Conservation (phyloP, 2,797 vertebrate species). For the Hydrolagus colliei region DNA sequence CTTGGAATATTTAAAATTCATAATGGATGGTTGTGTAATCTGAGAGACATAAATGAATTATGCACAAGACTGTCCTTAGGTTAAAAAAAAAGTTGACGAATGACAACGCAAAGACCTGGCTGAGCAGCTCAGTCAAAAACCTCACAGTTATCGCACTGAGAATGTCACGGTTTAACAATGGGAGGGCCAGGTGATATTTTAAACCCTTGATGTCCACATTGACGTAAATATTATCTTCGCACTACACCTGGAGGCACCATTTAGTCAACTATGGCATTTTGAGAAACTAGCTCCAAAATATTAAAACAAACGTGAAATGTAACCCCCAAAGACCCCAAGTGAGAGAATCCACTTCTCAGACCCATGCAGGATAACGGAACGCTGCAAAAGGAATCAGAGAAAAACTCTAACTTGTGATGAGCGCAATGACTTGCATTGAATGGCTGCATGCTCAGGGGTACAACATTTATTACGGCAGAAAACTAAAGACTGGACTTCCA, state of each 20-base stretch:
- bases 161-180: constrained; percentile 51
- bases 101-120: constrained; percentile 43
- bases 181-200: constrained; percentile 48
- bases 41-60: constrained; percentile 50
- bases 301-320: not conserved
- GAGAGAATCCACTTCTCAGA: too few species aligned
- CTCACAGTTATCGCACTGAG: constrained; percentile 45
- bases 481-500: too few species aligned
- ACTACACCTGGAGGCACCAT: constrained; percentile 44
- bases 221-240: constrained; percentile 53
- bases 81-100: constrained; percentile 34
- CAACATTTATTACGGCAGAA: too few species aligned
- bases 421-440: not conserved
- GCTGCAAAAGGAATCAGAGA: not conserved
- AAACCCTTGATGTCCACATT: constrained; percentile 58
- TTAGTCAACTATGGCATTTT: constrained; percentile 51
- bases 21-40: constrained; percentile 30
- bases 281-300: not conserved
- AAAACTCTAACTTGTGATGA: not conserved
- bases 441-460: too few species aligned
- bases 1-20: constrained; percentile 40
- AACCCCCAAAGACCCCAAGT: not conserved
- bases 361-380: not conserved
- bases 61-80: constrained; percentile 39
- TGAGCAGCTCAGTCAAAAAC: constrained; percentile 39